Evolutionary conservation across 2,888 invertebrate species (phyloP).

Genomic region (Eledone cirrhosa): DNA sequence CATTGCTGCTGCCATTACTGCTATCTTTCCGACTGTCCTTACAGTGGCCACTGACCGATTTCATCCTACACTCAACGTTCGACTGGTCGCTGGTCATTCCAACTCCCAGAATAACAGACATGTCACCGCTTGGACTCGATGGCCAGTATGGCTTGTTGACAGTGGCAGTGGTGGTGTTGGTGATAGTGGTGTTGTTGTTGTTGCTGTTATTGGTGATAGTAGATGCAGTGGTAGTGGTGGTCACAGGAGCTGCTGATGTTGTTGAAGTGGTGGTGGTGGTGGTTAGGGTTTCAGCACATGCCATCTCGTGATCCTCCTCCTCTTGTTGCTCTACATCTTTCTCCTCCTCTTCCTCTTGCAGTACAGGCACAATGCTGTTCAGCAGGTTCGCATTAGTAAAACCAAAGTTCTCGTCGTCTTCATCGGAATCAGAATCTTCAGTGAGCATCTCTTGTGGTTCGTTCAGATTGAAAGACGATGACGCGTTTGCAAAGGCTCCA

Average conservation of each 20-base stretch:
- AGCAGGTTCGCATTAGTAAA: conserved; percentile 25
- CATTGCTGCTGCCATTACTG: conserved; percentile 40
- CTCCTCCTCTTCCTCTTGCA: conserved; percentile 28
- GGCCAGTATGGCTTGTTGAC: conserved; percentile 46
- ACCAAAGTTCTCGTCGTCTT: conserved; percentile 36
- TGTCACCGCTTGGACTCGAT: conserved; percentile 55
- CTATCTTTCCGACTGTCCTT: conserved; percentile 33
- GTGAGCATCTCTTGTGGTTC: conserved; percentile 7
- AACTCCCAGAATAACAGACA: conserved; percentile 59
- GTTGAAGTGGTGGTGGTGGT: neutral
- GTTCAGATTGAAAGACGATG: conserved; percentile 29
- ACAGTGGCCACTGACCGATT: conserved; percentile 35
- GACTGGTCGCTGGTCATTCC: conserved; percentile 55
- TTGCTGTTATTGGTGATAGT: neutral
- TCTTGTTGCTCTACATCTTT: neutral
- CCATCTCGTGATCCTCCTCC: conserved; percentile 3
- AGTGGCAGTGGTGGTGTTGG: neutral
- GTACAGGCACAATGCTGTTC: conserved; percentile 13
- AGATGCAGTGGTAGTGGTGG: conserved; percentile 17
- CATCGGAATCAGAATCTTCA: conserved; percentile 32
- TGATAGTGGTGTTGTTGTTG: too few species aligned
- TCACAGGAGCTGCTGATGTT: neutral
- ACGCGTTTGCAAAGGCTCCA: neutral
- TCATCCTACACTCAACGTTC: conserved; percentile 39
- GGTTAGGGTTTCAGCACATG: conserved; percentile 16